phyloP scores from a whole-genome alignment of 2,797 vertebrate species.

The Rhabdomys pumilio region DNA sequence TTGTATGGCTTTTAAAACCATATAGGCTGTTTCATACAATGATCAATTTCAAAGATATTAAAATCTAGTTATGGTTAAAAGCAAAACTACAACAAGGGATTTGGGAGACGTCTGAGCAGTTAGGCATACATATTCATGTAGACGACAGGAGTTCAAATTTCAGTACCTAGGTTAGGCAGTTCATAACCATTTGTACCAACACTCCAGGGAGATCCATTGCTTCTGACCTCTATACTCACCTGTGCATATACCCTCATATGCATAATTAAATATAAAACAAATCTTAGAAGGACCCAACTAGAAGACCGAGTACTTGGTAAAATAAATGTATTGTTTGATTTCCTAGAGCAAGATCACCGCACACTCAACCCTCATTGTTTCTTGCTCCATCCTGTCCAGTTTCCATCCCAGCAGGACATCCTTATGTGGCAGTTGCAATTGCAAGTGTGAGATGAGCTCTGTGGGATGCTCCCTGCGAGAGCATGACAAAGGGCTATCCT shows the following conservation, averaged over 20 bases:
- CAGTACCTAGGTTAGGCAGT: not conserved
- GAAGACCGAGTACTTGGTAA: not conserved
- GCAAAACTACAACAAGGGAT: not conserved
- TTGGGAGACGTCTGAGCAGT: not conserved
- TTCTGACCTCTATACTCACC: not conserved
- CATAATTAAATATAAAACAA: not conserved
- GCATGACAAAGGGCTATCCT: rapidly evolving
- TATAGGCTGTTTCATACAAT: not conserved
- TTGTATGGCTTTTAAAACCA: not conserved
- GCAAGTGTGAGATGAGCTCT: not conserved
- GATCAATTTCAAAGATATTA: not conserved
- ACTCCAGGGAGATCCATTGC: not conserved
- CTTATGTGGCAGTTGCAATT: rapidly evolving
- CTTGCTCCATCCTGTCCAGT: not conserved
- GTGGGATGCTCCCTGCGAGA: rapidly evolving
- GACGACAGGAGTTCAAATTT: not conserved
- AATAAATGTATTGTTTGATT: not conserved
- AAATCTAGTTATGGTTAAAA: not conserved
- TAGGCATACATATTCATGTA: not conserved
- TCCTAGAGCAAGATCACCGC: not conserved
- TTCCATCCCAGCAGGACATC: not conserved
- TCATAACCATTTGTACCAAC: not conserved
- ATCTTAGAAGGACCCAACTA: not conserved
- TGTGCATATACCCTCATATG: not conserved
- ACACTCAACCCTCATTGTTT: not conserved